A percentile compares a stretch with the other conserved stretches of the same genome.
Conservation (phyloP, 2,797 vertebrate species). For the Siniperca undulata region DNA sequence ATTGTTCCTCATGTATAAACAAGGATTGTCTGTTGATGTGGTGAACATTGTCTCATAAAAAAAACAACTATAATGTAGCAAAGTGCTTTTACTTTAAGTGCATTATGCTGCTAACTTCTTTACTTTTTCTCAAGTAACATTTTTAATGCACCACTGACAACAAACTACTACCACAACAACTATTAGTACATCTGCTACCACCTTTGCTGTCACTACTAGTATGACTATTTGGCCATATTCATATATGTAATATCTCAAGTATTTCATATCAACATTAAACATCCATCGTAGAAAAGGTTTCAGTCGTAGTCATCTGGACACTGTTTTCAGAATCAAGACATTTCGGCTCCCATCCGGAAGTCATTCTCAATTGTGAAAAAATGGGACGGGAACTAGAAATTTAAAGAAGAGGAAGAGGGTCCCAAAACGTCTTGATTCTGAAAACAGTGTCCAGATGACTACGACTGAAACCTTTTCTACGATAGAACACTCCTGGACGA, state of each 20-base stretch:
- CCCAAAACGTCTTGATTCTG: too few relatives aligned
- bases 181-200: neutral
- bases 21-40: neutral
- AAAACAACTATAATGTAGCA: neutral
- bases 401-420: too few relatives aligned
- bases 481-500: too few relatives aligned
- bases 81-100: neutral
- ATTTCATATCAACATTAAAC: neutral
- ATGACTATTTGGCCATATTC: neutral
- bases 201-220: neutral
- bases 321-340: too few relatives aligned
- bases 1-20: neutral
- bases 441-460: too few relatives aligned
- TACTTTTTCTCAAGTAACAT: neutral
- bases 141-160: neutral
- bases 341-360: too few relatives aligned
- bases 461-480: too few relatives aligned
- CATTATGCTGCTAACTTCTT: neutral
- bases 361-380: too few relatives aligned
- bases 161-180: neutral
- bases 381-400: too few relatives aligned
- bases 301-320: too few relatives aligned
- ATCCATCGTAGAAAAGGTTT: neutral
- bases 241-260: neutral
- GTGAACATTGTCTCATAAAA: conserved; percentile 6